Percentiles rank a stretch among this genome's conserved stretches.
Evolutionary conservation across 2,797 vertebrate species (phyloP).

Genomic region (Eurystomus glaucurus): DNA sequence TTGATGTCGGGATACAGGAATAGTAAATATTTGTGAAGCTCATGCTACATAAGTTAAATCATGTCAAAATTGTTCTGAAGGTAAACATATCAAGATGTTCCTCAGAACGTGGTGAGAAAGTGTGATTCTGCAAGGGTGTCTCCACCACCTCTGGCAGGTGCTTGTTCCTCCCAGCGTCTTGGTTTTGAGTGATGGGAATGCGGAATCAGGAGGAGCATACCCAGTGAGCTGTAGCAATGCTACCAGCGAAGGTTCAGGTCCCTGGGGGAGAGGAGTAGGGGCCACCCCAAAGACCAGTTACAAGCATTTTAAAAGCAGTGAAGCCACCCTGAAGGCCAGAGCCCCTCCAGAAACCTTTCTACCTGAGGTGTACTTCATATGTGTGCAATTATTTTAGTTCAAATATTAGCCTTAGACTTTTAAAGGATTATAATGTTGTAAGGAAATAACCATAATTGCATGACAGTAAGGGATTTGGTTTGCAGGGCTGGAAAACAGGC

Average conservation of each 20-base stretch:
- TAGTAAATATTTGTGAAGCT: neutral
- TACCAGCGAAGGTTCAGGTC: neutral
- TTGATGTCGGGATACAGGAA: neutral
- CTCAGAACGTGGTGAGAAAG: rapidly evolving
- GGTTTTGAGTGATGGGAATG: neutral
- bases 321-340: neutral
- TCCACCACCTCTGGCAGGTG: neutral
- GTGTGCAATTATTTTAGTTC: neutral
- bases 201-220: neutral
- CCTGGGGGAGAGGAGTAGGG: neutral
- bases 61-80: neutral
- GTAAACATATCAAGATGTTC: neutral
- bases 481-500: neutral
- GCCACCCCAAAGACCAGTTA: neutral
- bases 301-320: neutral
- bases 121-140: neutral
- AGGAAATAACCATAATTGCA: neutral
- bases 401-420: neutral
- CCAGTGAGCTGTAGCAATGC: neutral
- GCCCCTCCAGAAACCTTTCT: neutral
- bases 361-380: neutral
- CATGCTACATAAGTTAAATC: rapidly evolving
- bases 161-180: neutral
- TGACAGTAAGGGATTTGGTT: neutral
- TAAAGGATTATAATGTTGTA: neutral